Conservation (phyloP, 2,888 invertebrate genomes). For the Beris chalybata region DNA sequence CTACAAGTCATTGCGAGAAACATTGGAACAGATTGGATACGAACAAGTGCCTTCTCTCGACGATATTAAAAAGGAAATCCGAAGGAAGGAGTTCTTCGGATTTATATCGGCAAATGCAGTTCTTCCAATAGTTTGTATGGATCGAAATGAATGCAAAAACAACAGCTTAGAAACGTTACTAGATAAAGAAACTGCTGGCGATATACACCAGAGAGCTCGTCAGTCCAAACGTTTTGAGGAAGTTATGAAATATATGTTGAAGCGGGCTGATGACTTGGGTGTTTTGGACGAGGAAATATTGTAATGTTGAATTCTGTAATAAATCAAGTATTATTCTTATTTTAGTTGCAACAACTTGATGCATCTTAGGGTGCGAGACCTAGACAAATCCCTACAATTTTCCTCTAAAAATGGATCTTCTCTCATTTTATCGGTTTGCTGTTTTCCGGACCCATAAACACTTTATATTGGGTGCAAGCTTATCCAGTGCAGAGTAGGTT, state of each 20-base stretch:
- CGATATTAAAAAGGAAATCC: constrained; percentile 46
- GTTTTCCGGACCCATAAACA: no score
- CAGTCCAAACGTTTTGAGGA: constrained; percentile 45
- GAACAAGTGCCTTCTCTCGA: constrained; percentile 44
- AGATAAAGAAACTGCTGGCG: constrained; percentile 44
- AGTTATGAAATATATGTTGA: constrained; percentile 46
- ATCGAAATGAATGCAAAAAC: constrained; percentile 45
- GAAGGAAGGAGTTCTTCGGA: constrained; percentile 45
- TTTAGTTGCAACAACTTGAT: no score
- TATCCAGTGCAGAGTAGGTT: no score
- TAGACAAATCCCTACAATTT: no score
- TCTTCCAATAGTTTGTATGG: constrained; percentile 47
- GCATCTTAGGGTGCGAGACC: no score
- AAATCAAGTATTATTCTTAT: no score
- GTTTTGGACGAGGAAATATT: constrained; percentile 42
- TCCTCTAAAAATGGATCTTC: no score
- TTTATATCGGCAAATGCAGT: constrained; percentile 48
- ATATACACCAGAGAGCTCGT: constrained; percentile 46
- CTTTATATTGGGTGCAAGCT: no score
- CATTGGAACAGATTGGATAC: constrained; percentile 40
- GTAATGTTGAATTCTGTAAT: no score
- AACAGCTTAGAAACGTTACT: constrained; percentile 47
- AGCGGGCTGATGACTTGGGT: constrained; percentile 48
- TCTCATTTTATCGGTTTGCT: no score
- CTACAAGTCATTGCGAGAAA: constrained; percentile 44